Evolutionary conservation across 2,113 vertebrate genomes (phyloP), one percentile per base, ranked within the genome.

Genomic region (Eptatretus burgeri): DNA sequence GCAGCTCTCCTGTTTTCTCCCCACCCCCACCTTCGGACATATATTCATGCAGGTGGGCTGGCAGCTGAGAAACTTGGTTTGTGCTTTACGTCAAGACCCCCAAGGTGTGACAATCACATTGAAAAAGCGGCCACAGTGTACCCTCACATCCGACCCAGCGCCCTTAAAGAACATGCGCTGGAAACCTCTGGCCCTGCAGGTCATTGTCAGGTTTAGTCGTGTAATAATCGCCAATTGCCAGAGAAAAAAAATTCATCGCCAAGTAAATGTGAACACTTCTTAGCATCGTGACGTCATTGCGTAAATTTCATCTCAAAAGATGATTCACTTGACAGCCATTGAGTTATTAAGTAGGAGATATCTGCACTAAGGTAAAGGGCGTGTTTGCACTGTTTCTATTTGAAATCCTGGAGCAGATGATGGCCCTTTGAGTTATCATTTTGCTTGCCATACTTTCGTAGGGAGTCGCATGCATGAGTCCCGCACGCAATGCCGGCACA

Each of bases 21-120:
- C 4, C 18, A 14, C 10, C 20, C 51, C 1, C 41, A 70, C 64
- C 70, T 62, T n/a, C 66, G 70, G 68, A 69, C 67, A 64, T 64
- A 68, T 70, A 74, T 71, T 63, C 78, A 77, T 77, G 65, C 68
- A 96, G 91, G 85, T 87, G 70, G 82, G 83, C 70, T 87, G 82
- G 84, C 82, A 87, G 73, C 72, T 89, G 74, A 85, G 83, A 76
- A 87, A 83, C 73, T 71, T 84, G 18, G 81, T 85, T 52, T 85
- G 82, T 62, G 80, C 82, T n/a, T 66, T 85, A 69, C 77, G 82
- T 68, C 81, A 87, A 71, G 82, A 84, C 70, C 83, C 81, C 13
- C 81, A 76, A 1, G 81, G 82, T 50, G 82, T 85, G 68, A 83
- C 83, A 69, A 74, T 89, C 74, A 83, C 81, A 1, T 71, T 85